Conservation (phyloP, 2,113 vertebrate genomes). For the Phrynosoma platyrhinos region DNA sequence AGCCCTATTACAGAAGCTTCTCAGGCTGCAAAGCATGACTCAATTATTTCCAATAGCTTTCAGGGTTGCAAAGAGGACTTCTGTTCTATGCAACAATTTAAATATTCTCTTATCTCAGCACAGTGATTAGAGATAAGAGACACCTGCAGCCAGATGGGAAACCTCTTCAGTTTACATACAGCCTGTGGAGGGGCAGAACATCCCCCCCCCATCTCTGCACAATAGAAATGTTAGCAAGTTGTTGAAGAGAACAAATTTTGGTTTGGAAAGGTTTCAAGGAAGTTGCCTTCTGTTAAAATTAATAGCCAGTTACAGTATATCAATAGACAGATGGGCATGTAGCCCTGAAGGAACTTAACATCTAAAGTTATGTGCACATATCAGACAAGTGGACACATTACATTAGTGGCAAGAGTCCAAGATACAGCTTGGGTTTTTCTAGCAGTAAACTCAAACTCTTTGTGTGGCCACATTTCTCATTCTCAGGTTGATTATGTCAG, state of each 20-base stretch:
- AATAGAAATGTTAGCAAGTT: background rate
- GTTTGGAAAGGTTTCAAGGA: background rate
- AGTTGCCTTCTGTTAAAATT: background rate
- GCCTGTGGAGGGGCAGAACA: background rate
- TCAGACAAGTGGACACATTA: background rate
- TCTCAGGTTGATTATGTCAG: background rate
- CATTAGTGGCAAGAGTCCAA: background rate
- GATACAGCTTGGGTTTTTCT: constrained; percentile 1
- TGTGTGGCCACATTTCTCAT: constrained; percentile 22
- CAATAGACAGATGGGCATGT: background rate
- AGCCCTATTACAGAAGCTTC: too few species aligned
- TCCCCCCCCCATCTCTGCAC: background rate
- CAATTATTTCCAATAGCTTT: background rate
- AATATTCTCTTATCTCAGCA: background rate
- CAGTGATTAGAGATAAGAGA: background rate
- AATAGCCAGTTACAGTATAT: background rate
- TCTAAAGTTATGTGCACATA: background rate
- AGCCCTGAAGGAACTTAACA: background rate
- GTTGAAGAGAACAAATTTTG: background rate
- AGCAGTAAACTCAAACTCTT: constrained; percentile 19
- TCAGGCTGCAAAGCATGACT: background rate
- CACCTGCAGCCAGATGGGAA: background rate
- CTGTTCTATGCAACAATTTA: background rate
- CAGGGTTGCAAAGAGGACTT: background rate
- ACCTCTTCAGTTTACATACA: too few species aligned